Percentiles rank a stretch among this genome's conserved stretches.
Evolutionary conservation across 2,888 invertebrate species (phyloP).

Genomic region (Hirtodrosophila trivittata): DNA sequence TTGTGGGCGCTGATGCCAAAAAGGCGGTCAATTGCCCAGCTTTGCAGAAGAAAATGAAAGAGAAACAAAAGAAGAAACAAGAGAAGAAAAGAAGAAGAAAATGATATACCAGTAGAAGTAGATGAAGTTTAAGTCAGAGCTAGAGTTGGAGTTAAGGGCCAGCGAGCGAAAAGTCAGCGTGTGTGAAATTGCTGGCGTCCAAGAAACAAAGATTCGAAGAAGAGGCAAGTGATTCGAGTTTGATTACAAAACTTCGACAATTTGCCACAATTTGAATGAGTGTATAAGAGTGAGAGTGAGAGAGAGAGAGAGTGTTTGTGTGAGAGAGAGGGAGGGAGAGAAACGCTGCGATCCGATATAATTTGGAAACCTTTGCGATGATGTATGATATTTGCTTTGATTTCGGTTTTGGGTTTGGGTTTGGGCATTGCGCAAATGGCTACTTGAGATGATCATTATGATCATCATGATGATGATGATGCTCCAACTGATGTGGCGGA

Average conservation of each 20-base stretch:
- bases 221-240: slow-evolving; percentile 29
- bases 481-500: slow-evolving; percentile 46
- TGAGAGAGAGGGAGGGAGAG: slow-evolving; percentile 17
- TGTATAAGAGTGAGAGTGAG: slow-evolving; percentile 9
- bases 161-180: slow-evolving; percentile 53
- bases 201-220: slow-evolving; percentile 14
- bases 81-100: slow-evolving; percentile 3
- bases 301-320: slow-evolving; percentile 1
- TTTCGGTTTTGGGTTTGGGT: slow-evolving; percentile 51
- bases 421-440: slow-evolving; percentile 58
- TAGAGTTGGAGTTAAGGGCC: slow-evolving; percentile 2
- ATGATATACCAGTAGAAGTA: slow-evolving; percentile 10
- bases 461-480: slow-evolving; percentile 38
- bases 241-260: slow-evolving; percentile 74
- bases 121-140: slow-evolving; percentile 29
- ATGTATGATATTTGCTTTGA: slow-evolving; percentile 72
- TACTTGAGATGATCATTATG: slow-evolving; percentile 41
- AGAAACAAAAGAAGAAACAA: background rate
- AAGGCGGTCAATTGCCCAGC: background rate
- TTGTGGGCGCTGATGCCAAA: slow-evolving; percentile 7
- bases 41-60: slow-evolving; percentile 3
- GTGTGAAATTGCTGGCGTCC: slow-evolving; percentile 52
- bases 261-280: slow-evolving; percentile 65
- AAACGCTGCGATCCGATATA: slow-evolving; percentile 48
- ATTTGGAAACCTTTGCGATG: slow-evolving; percentile 68